Base-by-base conservation (phyloP, 2,797 vertebrate genomes). In the Falco biarmicus region DNA sequence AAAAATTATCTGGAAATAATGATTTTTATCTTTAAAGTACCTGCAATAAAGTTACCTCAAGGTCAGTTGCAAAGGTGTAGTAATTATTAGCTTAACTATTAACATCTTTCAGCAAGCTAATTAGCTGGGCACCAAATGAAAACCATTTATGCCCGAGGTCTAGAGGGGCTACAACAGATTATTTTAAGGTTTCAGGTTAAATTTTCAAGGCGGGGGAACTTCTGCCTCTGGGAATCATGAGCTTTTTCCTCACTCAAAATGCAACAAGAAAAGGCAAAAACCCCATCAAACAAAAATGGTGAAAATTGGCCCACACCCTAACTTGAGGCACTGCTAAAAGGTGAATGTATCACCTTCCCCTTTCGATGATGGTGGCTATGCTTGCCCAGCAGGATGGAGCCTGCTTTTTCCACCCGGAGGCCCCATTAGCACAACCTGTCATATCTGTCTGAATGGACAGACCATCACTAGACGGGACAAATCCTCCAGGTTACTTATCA, bases 71-170 rank as follows among this genome's bases (percentile, higher is more conserved):
- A 91, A 89, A 92, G 59, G 51, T 93, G 39, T 76, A 79, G 69
- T 78, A 91, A 92, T 95, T 94, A 94, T 93, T 94, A 82, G 39
- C 51, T 89, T 92, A 87, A 93, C 90, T 79, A 95, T 84, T 88
- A 93, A 81, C 76, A 79, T 61, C 37, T 96, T 73, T 74, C 70
- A 76, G 19, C 29, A 2, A 91, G 66, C 45, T 96, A 96, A 94
- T 94, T 90, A 77, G 22, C 16, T 70, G 48, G 43, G 48, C 76
- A 91, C 17, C 54, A 90, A 81, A 84, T 56, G 57, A 90, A 96
- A 95, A 48, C 6, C 5, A 0, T 76, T 91, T 92, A 77, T 39
- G 45, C 45, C 73, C 82, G 63, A 92, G 57, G 76, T 93, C 59
- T 92, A 78, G 50, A 85, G 47, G 11, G 43, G 48, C 26, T 91